Conservation (phyloP, 2,113 vertebrate genomes). For the Suricata suricatta region DNA sequence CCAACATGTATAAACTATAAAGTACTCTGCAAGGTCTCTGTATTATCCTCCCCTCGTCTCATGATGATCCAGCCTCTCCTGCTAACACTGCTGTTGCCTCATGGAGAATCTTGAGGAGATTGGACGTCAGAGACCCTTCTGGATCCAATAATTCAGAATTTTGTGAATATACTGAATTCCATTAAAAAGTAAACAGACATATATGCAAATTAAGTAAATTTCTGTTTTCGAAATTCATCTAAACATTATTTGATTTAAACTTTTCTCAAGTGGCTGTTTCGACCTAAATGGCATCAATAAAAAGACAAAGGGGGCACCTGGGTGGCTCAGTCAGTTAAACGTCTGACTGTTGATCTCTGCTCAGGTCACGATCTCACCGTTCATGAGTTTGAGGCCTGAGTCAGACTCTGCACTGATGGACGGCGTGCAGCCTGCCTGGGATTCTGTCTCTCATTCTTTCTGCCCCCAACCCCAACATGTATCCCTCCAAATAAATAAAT, state of each 20-base stretch:
- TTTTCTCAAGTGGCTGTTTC: background rate
- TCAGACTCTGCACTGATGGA: too few relatives aligned
- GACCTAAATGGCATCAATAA: background rate
- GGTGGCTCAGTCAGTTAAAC: too few relatives aligned
- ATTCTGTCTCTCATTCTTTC: too few relatives aligned
- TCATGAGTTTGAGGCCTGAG: too few relatives aligned
- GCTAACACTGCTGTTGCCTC: background rate
- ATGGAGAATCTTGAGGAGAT: background rate
- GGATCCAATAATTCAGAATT: background rate
- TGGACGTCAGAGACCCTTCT: background rate
- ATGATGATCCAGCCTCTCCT: background rate
- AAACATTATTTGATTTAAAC: background rate
- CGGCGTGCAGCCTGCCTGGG: too few relatives aligned
- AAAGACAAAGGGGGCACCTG: background rate
- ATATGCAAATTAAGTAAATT: background rate
- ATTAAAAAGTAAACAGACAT: background rate
- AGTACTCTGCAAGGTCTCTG: background rate
- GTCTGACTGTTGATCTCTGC: too few relatives aligned
- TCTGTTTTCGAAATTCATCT: background rate
- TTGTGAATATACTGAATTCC: background rate
- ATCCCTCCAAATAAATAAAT: too few relatives aligned
- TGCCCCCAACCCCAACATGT: too few relatives aligned
- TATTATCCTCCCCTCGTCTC: too few relatives aligned
- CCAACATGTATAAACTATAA: background rate
- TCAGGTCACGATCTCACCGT: too few relatives aligned